Evolutionary conservation across 2,888 invertebrate species (phyloP), one percentile per base, ranked within the genome.

Genomic region (Germaria angustata): DNA sequence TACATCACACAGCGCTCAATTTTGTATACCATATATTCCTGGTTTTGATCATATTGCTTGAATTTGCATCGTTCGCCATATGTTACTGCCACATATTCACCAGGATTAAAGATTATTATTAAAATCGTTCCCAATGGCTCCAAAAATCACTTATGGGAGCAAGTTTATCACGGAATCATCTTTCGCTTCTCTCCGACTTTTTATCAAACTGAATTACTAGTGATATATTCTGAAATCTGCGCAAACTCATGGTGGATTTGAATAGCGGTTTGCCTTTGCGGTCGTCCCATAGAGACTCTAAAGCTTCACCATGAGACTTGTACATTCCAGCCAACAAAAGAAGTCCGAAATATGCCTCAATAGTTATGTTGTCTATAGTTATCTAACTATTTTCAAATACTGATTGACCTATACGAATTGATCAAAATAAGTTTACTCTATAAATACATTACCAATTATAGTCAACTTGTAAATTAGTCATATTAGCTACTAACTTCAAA

Each of bases 11-110:
- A 66, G 36, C 4, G 49, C 65, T 49, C 49, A 66, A 22, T 34
- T 66, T 66, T 49, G 15, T 46, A 46, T 46, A 28, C 63, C 32
- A 65, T 39, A 39, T 59, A 39, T 39, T 39, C 39, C 24, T 36
- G 61, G 44, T 7, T 61, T 28, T 24, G 44, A 41, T 24, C n/a
- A n/a, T 61, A 41, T 9, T 61, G 61, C 24, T 61, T 46, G 32
- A 65, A 46, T 46, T 32, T 32, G 13, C 65, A 65, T 2, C 65
- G 32, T 65, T 17, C 46, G 5, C 46, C 46, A 46, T 65, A 46
- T 28, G 24, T 44, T 7, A 63, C 39, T 41, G 41, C 13, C 13
- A 41, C n/a, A 41, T 13, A 41, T 41, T 11, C 41, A n/a, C 6
- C 13, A 20, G 46, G 8, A 46, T 46, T 20, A 8, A 46, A 46